Evolutionary conservation across 2,888 invertebrate species (phyloP).

Genomic region (Caenorhabditis becei): DNA sequence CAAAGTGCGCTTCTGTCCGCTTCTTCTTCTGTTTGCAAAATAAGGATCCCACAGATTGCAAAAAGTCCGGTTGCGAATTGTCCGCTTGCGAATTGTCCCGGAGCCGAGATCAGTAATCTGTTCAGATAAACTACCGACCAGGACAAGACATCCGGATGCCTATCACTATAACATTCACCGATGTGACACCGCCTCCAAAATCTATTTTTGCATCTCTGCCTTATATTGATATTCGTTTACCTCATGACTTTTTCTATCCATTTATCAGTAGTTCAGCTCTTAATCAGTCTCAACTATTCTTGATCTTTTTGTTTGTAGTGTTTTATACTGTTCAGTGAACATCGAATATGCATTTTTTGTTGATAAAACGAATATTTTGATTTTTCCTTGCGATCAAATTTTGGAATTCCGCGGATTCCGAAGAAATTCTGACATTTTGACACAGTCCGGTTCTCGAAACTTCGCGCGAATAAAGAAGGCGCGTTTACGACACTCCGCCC

Average conservation of each 20-base stretch:
- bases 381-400: no score
- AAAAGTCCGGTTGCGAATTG: no score
- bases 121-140: slow-evolving; percentile 13
- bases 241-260: slow-evolving; percentile 61
- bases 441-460: neutral
- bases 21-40: no score
- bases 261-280: slow-evolving; percentile 28
- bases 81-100: no score
- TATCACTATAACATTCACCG: slow-evolving; percentile 26
- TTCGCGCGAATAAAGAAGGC: slow-evolving; percentile 10
- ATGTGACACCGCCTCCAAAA: slow-evolving; percentile 45
- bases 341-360: no score
- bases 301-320: neutral
- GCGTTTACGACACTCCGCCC: slow-evolving; percentile 13
- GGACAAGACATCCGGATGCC: slow-evolving; percentile 45
- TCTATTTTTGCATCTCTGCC: slow-evolving; percentile 58
- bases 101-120: no score
- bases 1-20: no score
- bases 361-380: no score
- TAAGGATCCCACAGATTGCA: no score
- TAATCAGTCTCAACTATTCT: neutral
- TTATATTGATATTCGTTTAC: slow-evolving; percentile 57
- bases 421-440: no score
- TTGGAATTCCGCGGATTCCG: no score
- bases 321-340: neutral